These are phyloP conservation scores for Sakesphorus luctuosus DNA, from an alignment of 2,113 vertebrate species.

Conservation along the genomic window DNA sequence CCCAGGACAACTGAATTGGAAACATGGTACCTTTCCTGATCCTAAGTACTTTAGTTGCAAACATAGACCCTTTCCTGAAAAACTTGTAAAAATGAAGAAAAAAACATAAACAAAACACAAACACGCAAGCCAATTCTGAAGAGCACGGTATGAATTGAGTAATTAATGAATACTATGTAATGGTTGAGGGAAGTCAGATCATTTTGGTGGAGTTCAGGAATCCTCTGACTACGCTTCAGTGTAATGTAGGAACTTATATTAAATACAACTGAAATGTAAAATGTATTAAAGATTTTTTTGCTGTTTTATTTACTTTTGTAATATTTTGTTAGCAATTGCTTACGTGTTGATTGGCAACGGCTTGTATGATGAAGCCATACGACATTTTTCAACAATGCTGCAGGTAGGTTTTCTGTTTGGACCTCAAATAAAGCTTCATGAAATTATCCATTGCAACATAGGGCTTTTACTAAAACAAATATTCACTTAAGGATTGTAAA, in stretches of 20 bases:
- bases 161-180: not conserved
- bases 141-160: not conserved
- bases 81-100: not conserved
- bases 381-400: constrained; percentile 92
- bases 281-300: not conserved
- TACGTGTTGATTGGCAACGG: constrained; percentile 94
- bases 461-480: not conserved
- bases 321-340: constrained; percentile 86
- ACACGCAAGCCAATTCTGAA: not conserved
- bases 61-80: not conserved
- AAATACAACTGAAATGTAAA: not conserved
- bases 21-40: not conserved
- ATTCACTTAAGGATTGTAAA: not conserved
- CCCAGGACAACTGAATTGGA: not conserved
- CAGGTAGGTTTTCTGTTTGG: constrained; percentile 81
- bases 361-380: constrained; percentile 95
- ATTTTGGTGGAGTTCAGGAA: not conserved
- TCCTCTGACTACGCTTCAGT: not conserved
- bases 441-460: not conserved
- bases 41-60: not conserved
- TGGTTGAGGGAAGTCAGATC: not conserved
- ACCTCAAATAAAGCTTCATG: not conserved
- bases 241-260: not conserved
- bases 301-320: not conserved
- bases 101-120: not conserved